Base-by-base conservation (phyloP, 1,140 invertebrate genomes). In the Drosophila seguyi region DNA sequence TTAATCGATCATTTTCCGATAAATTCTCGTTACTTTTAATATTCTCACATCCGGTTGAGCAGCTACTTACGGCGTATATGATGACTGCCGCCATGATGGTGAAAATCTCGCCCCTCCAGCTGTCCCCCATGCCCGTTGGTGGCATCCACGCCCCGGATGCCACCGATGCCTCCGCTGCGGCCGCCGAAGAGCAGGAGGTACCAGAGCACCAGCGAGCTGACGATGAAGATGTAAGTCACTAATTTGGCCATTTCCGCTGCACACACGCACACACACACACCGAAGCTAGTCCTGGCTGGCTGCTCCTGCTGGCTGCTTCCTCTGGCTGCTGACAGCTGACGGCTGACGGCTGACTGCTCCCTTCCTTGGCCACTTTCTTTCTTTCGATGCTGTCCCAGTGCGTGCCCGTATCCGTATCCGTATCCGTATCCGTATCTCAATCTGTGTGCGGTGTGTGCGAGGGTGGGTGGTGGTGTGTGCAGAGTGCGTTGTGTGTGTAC, bases 221-320 rank as follows among this genome's bases (percentile, higher is more conserved):
- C 84, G 60, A 91, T 79, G 62, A 91, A 91, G 75, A 91, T 90
- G 57, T 86, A 91, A 71, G 84, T 91, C 90, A 91, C 76, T 82
- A 91, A 76, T 90, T 83, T 91, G 61, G 84, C 88, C 90, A 91
- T 91, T 74, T 86, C 67, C 72, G 27, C 50, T 34, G 25, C 11
- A 14, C 41, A 34, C 34, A 34, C 59, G 20, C 59, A n/a, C 36
- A 27, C 27, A 18, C 48, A 34, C 18, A 18, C 13, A 18, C n/a
- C n/a, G n/a, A 6, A 59, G 47, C 22, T 36, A 11, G 27, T 22
- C 11, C 7, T 41, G 7, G 16, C 31, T 44, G n/a, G 20, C n/a
- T 48, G 63, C 48, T 41, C 36, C 25, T 44, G 48, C 20, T 13
- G 11, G 16, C 45, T 45, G 22, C 22, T 47, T 44, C 44, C 44